A percentile compares a stretch with the other conserved stretches of the same genome.
phyloP scores from a whole-genome alignment of 2,888 invertebrate genomes.

The Cheilosia vulpina region DNA sequence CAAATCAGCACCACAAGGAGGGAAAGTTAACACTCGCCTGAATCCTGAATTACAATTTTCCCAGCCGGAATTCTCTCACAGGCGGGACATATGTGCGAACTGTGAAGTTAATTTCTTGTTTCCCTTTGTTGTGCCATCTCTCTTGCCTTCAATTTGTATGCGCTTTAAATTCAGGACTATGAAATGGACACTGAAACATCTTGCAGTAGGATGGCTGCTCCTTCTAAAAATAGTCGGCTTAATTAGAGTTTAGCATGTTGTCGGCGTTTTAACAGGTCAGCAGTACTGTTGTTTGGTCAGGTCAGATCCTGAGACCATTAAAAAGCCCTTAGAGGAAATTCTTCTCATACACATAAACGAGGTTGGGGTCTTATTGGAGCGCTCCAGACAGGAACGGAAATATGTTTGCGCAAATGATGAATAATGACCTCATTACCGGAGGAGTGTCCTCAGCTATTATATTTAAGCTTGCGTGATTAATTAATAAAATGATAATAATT shows the following conservation, averaged over 20 bases:
- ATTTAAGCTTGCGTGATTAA: slow-evolving; percentile 37
- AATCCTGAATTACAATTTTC: slow-evolving; percentile 44
- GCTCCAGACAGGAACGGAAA: slow-evolving; percentile 23
- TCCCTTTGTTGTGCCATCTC: neutral
- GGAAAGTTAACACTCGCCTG: slow-evolving; percentile 1
- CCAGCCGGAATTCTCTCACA: neutral
- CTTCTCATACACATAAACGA: neutral
- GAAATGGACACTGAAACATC: slow-evolving; percentile 11
- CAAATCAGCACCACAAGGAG: neutral
- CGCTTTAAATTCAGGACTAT: slow-evolving; percentile 2
- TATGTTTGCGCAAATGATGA: slow-evolving; percentile 47
- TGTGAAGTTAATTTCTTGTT: neutral
- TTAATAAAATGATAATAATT: slow-evolving; percentile 54
- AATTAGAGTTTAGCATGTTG: slow-evolving; percentile 69
- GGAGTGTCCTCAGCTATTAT: slow-evolving; percentile 49
- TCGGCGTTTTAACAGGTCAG: neutral
- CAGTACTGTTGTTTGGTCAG: slow-evolving; percentile 40
- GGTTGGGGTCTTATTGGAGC: neutral
- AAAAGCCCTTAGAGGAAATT: slow-evolving; percentile 44
- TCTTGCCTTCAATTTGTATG: neutral
- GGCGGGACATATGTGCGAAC: slow-evolving; percentile 11
- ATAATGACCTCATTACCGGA: slow-evolving; percentile 57
- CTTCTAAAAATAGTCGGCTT: slow-evolving; percentile 27
- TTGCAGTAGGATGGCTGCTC: slow-evolving; percentile 53
- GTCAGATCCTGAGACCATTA: slow-evolving; percentile 51